A percentile compares a stretch with the other conserved stretches of the same genome.
phyloP scores from a whole-genome alignment of 2,888 invertebrate species.

The Druceiella hillmani region DNA sequence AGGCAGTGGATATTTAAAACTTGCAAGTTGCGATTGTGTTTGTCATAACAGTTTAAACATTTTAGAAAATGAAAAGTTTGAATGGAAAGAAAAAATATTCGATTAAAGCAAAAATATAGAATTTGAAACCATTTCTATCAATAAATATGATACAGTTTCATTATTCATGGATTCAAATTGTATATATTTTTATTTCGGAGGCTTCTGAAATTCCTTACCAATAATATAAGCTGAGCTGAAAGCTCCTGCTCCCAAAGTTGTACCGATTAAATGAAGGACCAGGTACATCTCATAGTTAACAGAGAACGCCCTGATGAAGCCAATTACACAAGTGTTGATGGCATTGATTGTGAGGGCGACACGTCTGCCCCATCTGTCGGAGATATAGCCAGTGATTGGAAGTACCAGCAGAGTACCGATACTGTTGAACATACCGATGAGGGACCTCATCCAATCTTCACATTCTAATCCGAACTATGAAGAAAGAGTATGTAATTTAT shows the following conservation, averaged over 20 bases:
- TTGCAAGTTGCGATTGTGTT: no score
- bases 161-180: no score
- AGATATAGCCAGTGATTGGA: conserved; percentile 64
- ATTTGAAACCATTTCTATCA: no score
- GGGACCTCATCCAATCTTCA: conserved; percentile 64
- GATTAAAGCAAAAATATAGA: no score
- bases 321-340: conserved; percentile 58
- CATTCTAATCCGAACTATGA: conserved; percentile 59
- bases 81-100: no score
- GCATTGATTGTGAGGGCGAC: conserved; percentile 56
- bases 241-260: conserved; percentile 61
- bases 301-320: conserved; percentile 63
- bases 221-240: conserved; percentile 69
- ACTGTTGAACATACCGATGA: conserved; percentile 69
- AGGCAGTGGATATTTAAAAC: no score
- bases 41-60: no score
- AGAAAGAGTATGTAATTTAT: no score
- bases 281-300: conserved; percentile 65
- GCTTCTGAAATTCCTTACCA: no score
- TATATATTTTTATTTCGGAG: no score
- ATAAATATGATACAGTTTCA: no score
- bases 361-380: conserved; percentile 68
- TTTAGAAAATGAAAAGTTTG: no score
- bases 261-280: conserved; percentile 65
- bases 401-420: conserved; percentile 66